phyloP scores from a whole-genome alignment of 2,797 vertebrate species.

The Parotocinclus haroldoi region DNA sequence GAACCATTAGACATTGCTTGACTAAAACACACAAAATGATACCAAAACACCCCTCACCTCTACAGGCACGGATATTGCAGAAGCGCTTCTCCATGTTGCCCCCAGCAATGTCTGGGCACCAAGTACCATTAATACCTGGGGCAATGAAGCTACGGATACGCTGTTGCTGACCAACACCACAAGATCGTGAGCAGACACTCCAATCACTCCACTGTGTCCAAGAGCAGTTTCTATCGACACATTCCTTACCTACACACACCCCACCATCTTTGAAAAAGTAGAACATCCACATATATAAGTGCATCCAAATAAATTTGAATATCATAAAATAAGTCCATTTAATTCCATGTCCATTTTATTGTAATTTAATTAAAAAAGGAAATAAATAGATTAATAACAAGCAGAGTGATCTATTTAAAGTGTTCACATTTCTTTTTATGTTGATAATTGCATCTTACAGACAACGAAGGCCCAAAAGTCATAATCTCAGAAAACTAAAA shows the following conservation, averaged over 20 bases:
- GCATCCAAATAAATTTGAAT: too few relatives aligned
- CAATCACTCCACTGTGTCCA: slow-evolving; percentile 82
- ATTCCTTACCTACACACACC: slow-evolving; percentile 63
- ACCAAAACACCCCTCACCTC: slow-evolving; percentile 74
- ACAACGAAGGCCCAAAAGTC: too few relatives aligned
- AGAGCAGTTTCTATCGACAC: slow-evolving; percentile 72
- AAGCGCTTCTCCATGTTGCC: slow-evolving; percentile 79
- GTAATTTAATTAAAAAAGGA: too few relatives aligned
- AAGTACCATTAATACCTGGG: slow-evolving; percentile 68
- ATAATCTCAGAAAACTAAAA: too few relatives aligned
- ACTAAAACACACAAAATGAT: too few relatives aligned
- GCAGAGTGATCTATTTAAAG: too few relatives aligned
- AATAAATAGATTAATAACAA: too few relatives aligned
- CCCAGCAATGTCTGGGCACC: slow-evolving; percentile 79
- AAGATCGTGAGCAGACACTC: slow-evolving; percentile 79
- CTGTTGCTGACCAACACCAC: slow-evolving; percentile 83
- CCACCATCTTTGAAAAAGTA: slow-evolving; percentile 52
- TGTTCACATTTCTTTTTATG: too few relatives aligned
- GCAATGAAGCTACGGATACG: slow-evolving; percentile 75
- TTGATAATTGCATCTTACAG: too few relatives aligned
- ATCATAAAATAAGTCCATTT: too few relatives aligned
- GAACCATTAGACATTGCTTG: too few relatives aligned
- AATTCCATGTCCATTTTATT: too few relatives aligned
- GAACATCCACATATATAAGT: neutral
- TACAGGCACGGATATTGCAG: slow-evolving; percentile 83